Percentiles rank a stretch among this genome's conserved stretches.
Evolutionary conservation across 2,888 invertebrate genomes (phyloP).

Genomic region (Latrodectus elegans): DNA sequence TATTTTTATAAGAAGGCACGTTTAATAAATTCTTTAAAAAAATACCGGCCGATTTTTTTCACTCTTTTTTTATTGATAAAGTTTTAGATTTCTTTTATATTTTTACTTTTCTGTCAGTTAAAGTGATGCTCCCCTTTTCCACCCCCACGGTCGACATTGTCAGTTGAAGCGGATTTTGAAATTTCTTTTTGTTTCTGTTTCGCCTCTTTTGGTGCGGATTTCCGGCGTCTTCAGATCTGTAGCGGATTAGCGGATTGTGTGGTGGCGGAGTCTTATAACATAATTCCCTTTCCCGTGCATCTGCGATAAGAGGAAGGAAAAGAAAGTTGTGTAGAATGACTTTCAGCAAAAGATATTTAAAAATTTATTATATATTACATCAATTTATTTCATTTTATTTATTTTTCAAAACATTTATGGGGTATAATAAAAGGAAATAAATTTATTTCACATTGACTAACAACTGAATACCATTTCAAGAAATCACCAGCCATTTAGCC

Average conservation of each 20-base stretch:
- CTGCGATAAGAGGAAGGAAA: no score
- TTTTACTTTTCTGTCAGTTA: conserved; percentile 18
- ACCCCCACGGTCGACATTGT: background rate
- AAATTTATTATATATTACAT: no score
- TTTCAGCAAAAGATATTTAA: no score
- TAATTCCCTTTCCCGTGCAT: conserved; percentile 2
- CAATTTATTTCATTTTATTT: no score
- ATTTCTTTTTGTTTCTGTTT: conserved; percentile 25
- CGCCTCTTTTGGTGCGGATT: conserved; percentile 39
- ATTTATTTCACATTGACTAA: no score
- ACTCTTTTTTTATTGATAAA: conserved; percentile 17
- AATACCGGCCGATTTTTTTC: background rate
- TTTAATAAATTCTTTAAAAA: conserved; percentile 37
- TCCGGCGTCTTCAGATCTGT: conserved; percentile 31
- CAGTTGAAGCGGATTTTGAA: conserved; percentile 41
- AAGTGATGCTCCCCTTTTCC: conserved; percentile 13
- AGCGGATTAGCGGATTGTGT: conserved; percentile 56
- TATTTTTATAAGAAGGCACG: conserved; percentile 39
- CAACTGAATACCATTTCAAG: no score
- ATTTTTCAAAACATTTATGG: no score
- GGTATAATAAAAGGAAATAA: no score
- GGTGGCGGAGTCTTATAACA: conserved; percentile 48
- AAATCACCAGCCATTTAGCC: no score
- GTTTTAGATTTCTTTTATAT: conserved; percentile 21
- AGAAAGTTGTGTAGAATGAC: no score